These are phyloP conservation scores for Bathynomus jamesi DNA, from an alignment of 1,140 invertebrate species.

Conservation along the genomic window DNA sequence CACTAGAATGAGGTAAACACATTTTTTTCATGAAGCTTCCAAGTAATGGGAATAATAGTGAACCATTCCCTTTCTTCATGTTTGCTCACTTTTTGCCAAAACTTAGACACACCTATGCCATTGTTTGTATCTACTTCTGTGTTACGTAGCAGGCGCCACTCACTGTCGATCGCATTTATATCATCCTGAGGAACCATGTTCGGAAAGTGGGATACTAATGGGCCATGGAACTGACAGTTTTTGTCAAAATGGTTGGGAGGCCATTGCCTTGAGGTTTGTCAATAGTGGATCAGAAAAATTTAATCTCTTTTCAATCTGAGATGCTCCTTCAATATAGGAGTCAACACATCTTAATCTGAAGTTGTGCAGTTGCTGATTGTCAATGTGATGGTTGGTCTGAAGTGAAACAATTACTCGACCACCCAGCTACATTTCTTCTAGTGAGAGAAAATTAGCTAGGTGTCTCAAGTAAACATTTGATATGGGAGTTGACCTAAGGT, in stretches of 20 bases:
- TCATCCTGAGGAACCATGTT: conserved; percentile 15
- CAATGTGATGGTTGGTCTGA: background rate
- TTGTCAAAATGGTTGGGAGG: conserved; percentile 1
- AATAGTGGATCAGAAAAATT: conserved; percentile 10
- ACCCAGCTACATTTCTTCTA: background rate
- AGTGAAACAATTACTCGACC: background rate
- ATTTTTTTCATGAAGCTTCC: conserved; percentile 13
- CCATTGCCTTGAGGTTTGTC: conserved; percentile 5
- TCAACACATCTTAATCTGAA: background rate
- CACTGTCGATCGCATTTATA: background rate
- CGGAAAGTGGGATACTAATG: conserved; percentile 8
- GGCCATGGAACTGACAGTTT: conserved; percentile 11
- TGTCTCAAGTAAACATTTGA: background rate
- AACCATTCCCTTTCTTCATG: conserved; percentile 4
- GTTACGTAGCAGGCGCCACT: conserved; percentile 7
- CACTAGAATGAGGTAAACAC: conserved; percentile 19
- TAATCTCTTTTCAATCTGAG: conserved; percentile 2
- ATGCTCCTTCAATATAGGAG: no score
- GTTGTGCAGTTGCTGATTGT: background rate
- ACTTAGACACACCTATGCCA: background rate
- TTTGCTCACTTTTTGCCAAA: conserved; percentile 11
- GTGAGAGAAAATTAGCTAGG: background rate
- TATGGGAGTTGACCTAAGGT: background rate
- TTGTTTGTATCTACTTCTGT: background rate
- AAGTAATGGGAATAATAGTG: conserved; percentile 14